Evolutionary conservation across 2,113 vertebrate species (phyloP).

Genomic region (Dasypus novemcinctus): DNA sequence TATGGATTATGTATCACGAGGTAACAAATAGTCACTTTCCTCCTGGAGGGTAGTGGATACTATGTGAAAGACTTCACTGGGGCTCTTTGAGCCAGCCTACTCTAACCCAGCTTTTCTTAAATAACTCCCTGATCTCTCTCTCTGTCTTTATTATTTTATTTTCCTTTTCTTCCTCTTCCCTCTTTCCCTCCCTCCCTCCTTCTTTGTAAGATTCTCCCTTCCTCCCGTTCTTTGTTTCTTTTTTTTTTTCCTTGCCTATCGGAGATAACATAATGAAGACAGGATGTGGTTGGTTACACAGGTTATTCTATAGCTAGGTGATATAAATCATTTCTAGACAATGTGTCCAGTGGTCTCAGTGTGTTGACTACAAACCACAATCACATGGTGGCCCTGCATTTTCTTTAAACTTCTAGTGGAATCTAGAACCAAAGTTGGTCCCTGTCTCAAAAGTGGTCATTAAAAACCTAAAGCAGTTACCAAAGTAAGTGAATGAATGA

Average conservation of each 20-base stretch:
- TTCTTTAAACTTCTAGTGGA: not conserved
- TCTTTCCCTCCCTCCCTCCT: too few species aligned
- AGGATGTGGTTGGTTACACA: not conserved
- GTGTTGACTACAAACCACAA: not conserved
- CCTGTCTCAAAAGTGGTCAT: not conserved
- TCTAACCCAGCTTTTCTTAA: not conserved
- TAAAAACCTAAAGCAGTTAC: not conserved
- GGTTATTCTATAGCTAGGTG: not conserved
- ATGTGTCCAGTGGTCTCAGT: not conserved
- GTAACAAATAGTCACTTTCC: not conserved
- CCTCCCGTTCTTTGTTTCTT: too few species aligned
- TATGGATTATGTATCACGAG: not conserved
- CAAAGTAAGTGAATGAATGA: not conserved
- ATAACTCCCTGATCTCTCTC: not conserved
- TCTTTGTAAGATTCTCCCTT: too few species aligned
- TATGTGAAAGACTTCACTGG: not conserved
- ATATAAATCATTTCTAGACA: not conserved
- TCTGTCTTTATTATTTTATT: too few species aligned
- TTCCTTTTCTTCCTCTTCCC: too few species aligned
- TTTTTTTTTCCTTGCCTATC: not conserved
- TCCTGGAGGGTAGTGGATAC: not conserved
- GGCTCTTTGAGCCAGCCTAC: not conserved
- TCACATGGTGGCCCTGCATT: not conserved
- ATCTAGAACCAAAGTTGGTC: not conserved
- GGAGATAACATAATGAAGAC: not conserved